phyloP scores from a whole-genome alignment of 2,797 vertebrate genomes.

The Enteromius viviparus region DNA sequence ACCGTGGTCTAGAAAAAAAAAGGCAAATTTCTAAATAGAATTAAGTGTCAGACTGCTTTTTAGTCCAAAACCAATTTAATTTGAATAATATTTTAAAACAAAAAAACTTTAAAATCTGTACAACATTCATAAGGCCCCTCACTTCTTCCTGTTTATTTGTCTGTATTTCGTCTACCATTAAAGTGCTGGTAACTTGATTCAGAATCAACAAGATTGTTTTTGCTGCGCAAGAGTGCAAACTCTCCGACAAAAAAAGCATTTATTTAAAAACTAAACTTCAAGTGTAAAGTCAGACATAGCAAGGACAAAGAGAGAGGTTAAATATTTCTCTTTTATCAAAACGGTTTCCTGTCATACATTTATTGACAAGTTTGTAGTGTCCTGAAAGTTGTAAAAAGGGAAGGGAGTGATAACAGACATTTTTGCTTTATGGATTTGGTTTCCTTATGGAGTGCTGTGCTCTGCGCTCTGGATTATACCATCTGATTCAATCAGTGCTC shows the following conservation, averaged over 20 bases:
- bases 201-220: constrained; percentile 50
- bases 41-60: not conserved
- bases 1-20: not conserved
- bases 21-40: not conserved
- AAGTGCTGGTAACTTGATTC: constrained; percentile 71
- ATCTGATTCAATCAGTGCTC: constrained; percentile 82
- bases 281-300: constrained; percentile 35
- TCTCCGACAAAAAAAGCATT: constrained; percentile 40
- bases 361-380: constrained; percentile 53
- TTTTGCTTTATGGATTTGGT: no score
- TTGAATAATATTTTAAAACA: not conserved
- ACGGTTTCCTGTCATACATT: constrained; percentile 28
- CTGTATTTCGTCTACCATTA: constrained; percentile 54
- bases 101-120: not conserved
- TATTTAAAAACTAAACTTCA: constrained; percentile 42
- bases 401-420: constrained; percentile 30
- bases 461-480: not conserved
- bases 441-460: not conserved
- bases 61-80: not conserved
- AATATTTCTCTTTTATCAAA: constrained; percentile 35
- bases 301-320: constrained; percentile 7
- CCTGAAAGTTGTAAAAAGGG: constrained; percentile 19
- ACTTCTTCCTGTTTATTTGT: constrained; percentile 28
- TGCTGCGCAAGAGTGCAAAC: constrained; percentile 12
- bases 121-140: constrained; percentile 19